These are phyloP conservation scores for Gortyna flavago DNA, from an alignment of 2,888 invertebrate species.

Conservation along the genomic window DNA sequence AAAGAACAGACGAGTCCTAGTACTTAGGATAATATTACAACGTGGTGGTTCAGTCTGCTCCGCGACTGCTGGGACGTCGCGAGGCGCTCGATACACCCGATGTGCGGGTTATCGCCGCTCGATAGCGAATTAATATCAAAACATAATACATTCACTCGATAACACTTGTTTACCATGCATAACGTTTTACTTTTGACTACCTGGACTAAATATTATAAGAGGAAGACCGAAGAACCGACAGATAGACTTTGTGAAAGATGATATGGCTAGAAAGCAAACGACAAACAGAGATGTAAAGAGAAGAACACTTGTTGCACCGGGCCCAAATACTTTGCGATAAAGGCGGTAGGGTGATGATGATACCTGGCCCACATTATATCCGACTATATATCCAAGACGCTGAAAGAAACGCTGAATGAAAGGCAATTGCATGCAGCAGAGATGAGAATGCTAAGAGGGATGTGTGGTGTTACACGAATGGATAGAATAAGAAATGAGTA, in stretches of 20 bases:
- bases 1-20: neutral
- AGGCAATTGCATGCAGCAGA: no score
- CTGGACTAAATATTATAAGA: slow-evolving; percentile 34
- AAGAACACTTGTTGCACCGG: neutral
- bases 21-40: slow-evolving; percentile 24
- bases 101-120: slow-evolving; percentile 58
- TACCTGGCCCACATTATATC: no score
- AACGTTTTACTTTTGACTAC: slow-evolving; percentile 35
- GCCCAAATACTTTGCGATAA: neutral
- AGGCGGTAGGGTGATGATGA: neutral
- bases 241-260: neutral
- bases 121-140: slow-evolving; percentile 62
- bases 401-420: no score
- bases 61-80: slow-evolving; percentile 57
- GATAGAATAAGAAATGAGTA: no score
- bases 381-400: neutral
- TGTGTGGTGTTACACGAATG: no score
- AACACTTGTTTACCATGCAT: slow-evolving; percentile 63
- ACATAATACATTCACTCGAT: slow-evolving; percentile 62
- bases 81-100: slow-evolving; percentile 48
- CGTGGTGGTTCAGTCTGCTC: slow-evolving; percentile 6
- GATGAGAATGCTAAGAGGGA: no score
- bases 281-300: neutral
- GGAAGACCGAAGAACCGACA: neutral
- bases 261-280: neutral